Evolutionary conservation across 1,140 invertebrate genomes (phyloP).

Genomic region (Geopemphigus sp.): DNA sequence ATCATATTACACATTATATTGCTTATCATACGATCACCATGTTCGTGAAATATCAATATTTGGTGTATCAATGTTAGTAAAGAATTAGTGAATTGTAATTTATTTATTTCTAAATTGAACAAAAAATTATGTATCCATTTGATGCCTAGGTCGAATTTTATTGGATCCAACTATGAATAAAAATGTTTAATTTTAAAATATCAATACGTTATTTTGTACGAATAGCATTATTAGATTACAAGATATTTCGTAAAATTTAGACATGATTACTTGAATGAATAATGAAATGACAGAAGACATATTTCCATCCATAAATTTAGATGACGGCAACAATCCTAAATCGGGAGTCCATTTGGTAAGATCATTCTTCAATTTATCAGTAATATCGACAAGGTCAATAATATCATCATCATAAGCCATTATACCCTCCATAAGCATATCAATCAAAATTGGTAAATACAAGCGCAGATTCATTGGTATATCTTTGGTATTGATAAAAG

Average conservation of each 20-base stretch:
- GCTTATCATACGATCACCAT: constrained; percentile 62
- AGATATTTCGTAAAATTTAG: neutral
- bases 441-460: constrained; percentile 72
- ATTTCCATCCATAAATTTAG: constrained; percentile 63
- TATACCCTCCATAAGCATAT: constrained; percentile 69
- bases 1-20: constrained; percentile 65
- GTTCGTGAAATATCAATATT: constrained; percentile 68
- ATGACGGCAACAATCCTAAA: constrained; percentile 62
- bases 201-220: too few relatives aligned
- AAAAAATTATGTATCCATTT: constrained; percentile 75
- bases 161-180: constrained; percentile 66
- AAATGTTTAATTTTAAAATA: too few relatives aligned
- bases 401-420: constrained; percentile 61
- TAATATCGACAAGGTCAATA: constrained; percentile 70
- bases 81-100: constrained; percentile 72
- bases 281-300: constrained; percentile 64
- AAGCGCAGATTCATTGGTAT: constrained; percentile 63
- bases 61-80: constrained; percentile 75
- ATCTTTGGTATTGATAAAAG: constrained; percentile 71
- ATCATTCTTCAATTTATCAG: constrained; percentile 72
- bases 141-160: constrained; percentile 73
- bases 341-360: constrained; percentile 62
- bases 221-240: too few relatives aligned
- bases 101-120: constrained; percentile 67
- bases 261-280: constrained; percentile 59